Base-by-base conservation (phyloP, 2,888 invertebrate species). In the Patella depressa region DNA sequence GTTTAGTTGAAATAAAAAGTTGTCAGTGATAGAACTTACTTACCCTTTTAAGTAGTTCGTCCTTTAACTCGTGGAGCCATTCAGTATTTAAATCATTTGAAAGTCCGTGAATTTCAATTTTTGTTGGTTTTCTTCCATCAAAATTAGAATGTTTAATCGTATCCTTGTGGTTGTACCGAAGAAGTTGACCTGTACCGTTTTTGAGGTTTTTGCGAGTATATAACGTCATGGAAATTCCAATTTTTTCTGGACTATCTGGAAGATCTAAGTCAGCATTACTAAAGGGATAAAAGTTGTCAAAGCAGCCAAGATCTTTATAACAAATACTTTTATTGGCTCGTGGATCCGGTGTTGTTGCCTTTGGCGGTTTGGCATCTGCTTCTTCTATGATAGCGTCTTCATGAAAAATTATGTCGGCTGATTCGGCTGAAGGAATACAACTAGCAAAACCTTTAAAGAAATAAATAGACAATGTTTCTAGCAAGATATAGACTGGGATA, bases 1-100 rank as follows among this genome's bases (percentile, higher is more conserved):
- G 9, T 45, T 45, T 9, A 45, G 45, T 45, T 45, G 45, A 45
- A 45, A 45, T 45, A 45, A 45, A 5, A 45, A 45, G 1, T 4
- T 45, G 9, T 45, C 45, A 45, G 45, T 45, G 9, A 55, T 24
- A 0, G n/a, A 69, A 15, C 3, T 12, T 53, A 74, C 94, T 93
- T 91, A 96, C 96, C 90, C 96, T 96, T 75, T 96, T 95, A 94
- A 97, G 95, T 19, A 98, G 93, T 11, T 97, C 97, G 53, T 96
- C 96, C 78, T 97, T 94, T 95, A 98, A 97, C 91, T 97, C 96
- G 89, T 96, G 96, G 15, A 97, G 96, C 98, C 98, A 98, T 34
- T 97, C 95, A 88, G 96, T 95, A 76, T 95, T 95, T 90, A 97
- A 97, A 45, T 69, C 72, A 78, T 96, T 96, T 0, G 97, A 97